These are phyloP conservation scores for Stylophora pistillata DNA, from an alignment of 64 coral and sea anemone species.

Conservation along the genomic window DNA sequence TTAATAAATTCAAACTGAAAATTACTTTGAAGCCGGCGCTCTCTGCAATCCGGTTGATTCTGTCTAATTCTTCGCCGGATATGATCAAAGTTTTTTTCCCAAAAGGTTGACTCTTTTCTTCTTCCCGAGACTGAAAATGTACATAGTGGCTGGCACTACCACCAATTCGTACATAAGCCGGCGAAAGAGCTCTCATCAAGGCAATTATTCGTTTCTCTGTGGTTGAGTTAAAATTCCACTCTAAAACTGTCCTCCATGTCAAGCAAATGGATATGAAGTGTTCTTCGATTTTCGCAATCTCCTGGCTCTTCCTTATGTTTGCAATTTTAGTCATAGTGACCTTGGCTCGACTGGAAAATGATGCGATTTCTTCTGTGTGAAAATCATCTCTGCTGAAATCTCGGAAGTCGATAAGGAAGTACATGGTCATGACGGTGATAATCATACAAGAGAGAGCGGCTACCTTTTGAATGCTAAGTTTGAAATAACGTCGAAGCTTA, in stretches of 20 bases:
- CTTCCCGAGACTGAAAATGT: neutral
- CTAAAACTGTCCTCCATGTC: neutral
- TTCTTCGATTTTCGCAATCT: neutral
- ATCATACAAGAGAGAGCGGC: no score
- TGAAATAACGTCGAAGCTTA: no score
- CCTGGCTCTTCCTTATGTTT: no score
- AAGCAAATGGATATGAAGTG: neutral
- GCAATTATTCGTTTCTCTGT: constrained; percentile 27
- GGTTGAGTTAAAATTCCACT: neutral
- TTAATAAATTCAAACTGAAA: constrained; percentile 50
- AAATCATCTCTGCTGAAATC: no score
- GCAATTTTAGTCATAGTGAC: no score
- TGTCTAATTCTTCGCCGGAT: constrained; percentile 47
- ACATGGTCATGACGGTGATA: no score
- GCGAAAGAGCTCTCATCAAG: constrained; percentile 52
- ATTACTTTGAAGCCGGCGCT: constrained; percentile 29
- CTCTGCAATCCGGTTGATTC: constrained; percentile 39
- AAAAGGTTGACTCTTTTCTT: neutral
- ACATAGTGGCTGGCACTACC: constrained; percentile 58
- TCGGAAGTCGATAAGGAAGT: no score
- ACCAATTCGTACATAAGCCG: constrained; percentile 61
- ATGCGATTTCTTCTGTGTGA: no score
- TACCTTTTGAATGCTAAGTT: no score
- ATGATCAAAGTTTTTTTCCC: constrained; percentile 26
- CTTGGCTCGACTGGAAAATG: no score